A percentile compares a stretch with the other conserved stretches of the same genome.
These are phyloP conservation scores for Mirza zaza DNA, from an alignment of 2,113 vertebrate species.

Conservation along the genomic window DNA sequence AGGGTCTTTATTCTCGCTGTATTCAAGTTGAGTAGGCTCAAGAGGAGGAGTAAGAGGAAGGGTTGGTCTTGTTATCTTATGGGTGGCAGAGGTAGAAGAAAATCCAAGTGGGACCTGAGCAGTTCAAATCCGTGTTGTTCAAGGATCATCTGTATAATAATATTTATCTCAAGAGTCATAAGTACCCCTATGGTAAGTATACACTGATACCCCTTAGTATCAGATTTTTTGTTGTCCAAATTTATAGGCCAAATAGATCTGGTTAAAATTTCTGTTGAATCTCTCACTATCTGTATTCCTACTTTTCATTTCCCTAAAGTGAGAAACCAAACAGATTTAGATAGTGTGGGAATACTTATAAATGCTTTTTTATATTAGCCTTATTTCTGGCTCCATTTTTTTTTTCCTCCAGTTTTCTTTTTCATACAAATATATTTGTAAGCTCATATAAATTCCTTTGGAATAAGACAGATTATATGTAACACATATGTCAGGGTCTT, in stretches of 20 bases:
- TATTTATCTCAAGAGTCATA: neutral
- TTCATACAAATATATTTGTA: neutral
- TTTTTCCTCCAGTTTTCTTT: neutral
- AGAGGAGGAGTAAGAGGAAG: neutral
- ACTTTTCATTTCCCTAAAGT: slow-evolving; percentile 27
- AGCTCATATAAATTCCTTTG: slow-evolving; percentile 41
- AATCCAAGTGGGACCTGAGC: neutral
- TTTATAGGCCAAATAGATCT: neutral
- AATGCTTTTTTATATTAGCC: neutral
- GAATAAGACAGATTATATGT: slow-evolving; percentile 31
- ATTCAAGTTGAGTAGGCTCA: neutral
- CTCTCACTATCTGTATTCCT: neutral
- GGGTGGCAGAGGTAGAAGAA: neutral
- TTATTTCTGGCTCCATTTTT: slow-evolving; percentile 15
- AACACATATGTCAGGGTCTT: neutral
- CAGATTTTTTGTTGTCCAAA: neutral
- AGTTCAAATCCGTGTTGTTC: neutral
- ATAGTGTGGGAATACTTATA: neutral
- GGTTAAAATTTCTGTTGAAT: slow-evolving; percentile 33
- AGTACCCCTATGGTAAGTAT: neutral
- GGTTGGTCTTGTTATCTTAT: neutral
- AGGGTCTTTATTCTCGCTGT: neutral
- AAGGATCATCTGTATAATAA: neutral
- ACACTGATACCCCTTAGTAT: neutral
- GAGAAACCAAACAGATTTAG: slow-evolving; percentile 13